phyloP scores from a whole-genome alignment of 2,888 invertebrate genomes.

The Zygothrica quintamaculata region DNA sequence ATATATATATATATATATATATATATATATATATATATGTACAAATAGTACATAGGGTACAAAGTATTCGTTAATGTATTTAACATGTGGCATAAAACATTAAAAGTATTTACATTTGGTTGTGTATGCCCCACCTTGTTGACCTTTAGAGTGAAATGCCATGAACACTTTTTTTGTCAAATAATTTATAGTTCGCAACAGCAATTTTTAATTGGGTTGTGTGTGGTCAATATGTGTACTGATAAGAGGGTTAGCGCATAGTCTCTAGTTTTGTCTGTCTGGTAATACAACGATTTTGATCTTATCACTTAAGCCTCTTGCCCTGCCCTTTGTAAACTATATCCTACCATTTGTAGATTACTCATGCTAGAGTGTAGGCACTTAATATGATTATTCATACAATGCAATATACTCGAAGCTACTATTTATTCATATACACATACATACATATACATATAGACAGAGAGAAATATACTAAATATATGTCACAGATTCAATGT shows the following conservation, averaged over 20 bases:
- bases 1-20: too few species aligned
- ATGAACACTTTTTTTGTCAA: too few species aligned
- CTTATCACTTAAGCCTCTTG: slow-evolving; percentile 31
- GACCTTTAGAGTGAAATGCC: slow-evolving; percentile 61
- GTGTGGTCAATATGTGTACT: slow-evolving; percentile 20
- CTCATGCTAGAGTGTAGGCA: slow-evolving; percentile 34
- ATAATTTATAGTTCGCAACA: slow-evolving; percentile 27
- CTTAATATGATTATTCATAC: neutral
- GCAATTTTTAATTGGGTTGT: slow-evolving; percentile 13
- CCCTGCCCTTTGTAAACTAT: neutral
- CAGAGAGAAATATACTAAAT: neutral
- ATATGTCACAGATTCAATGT: neutral
- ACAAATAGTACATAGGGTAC: slow-evolving; percentile 8
- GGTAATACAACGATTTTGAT: neutral
- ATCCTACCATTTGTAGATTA: slow-evolving; percentile 22
- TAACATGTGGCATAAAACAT: neutral
- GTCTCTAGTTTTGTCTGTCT: slow-evolving; percentile 8
- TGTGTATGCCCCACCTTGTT: slow-evolving; percentile 17
- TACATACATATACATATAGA: neutral
- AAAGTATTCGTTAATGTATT: slow-evolving; percentile 19
- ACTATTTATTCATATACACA: too few species aligned
- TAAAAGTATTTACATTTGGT: slow-evolving; percentile 4
- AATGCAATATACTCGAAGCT: too few species aligned
- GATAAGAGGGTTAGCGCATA: slow-evolving; percentile 20
- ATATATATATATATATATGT: too few species aligned